A percentile compares a stretch with the other conserved stretches of the same genome.
These are phyloP conservation scores for Callospermophilus lateralis DNA, from an alignment of 2,113 vertebrate genomes.

Conservation along the genomic window DNA sequence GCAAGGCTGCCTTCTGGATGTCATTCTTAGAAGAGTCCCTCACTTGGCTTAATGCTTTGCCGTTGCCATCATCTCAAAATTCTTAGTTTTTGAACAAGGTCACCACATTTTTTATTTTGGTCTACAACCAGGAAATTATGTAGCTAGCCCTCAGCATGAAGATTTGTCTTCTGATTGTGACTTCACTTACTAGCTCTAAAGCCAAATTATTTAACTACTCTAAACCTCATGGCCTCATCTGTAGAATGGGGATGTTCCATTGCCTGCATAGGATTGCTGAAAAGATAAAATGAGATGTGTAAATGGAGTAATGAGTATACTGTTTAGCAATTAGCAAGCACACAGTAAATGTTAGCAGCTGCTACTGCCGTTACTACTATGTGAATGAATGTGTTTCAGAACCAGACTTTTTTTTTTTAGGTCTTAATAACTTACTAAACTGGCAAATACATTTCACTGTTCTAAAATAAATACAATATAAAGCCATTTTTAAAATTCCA, in stretches of 20 bases:
- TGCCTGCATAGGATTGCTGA: not conserved
- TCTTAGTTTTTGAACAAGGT: not conserved
- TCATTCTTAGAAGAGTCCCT: not conserved
- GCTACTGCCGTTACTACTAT: not conserved
- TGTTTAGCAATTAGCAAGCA: not conserved
- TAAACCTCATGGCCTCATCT: not conserved
- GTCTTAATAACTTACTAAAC: not conserved
- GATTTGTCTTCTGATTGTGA: not conserved
- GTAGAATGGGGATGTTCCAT: not conserved
- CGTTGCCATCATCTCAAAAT: not conserved
- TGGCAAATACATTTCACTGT: not conserved
- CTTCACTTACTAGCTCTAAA: not conserved
- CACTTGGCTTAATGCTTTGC: not conserved
- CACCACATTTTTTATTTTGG: not conserved
- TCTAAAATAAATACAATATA: not conserved
- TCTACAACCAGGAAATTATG: not conserved
- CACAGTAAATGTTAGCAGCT: not conserved
- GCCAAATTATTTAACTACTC: not conserved
- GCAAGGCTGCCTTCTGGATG: not conserved
- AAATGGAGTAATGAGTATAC: not conserved
- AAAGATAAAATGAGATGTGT: not conserved
- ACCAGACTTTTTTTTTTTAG: slow-evolving; percentile 8
- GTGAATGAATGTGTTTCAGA: slow-evolving; percentile 2
- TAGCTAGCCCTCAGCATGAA: not conserved
- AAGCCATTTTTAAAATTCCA: not conserved